Base-by-base conservation (phyloP, 1,140 invertebrate species). In the Papilio machaon region DNA sequence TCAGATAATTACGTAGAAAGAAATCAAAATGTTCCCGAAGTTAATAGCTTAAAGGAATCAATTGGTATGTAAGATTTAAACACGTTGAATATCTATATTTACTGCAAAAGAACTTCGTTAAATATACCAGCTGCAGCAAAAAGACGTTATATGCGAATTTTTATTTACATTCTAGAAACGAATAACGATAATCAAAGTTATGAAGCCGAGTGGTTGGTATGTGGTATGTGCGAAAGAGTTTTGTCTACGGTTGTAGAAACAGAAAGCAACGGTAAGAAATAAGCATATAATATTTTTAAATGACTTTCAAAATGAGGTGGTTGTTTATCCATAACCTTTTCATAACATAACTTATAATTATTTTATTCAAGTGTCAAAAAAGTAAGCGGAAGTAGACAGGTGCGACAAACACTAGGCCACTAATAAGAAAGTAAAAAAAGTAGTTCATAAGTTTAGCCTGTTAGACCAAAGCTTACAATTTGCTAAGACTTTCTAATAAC, bases 121-220 rank as follows among this genome's bases (percentile, higher is more conserved):
- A 73, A 17, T 43, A 9, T 23, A 46, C 9, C 10, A 19, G 43
- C 10, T 75, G 6, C 5, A 49, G 7, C 4, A 35, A 2, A 64
- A 23, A 11, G 9, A 30, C 11, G 10, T 64, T 15, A 30, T n/a
- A 58, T n/a, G 2, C 13, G 11, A 4, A 1, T 64, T 11, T 5
- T 35, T 35, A 15, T 35, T 81, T 67, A 73, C 23, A 64, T 86
- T 83, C 52, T 86, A 86, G 84, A 84, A 46, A 64, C 74, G 2
- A 81, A 11, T 23, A 79, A 83, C 35, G 84, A 70, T 58, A 84
- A 79, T 78, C 80, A 83, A 58, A 85, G 88, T 82, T 90, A 88
- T 67, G 91, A 91, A 79, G 87, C 89, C 8, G 91, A 92, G 35
- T 94, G 92, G 92, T 85, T 93, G 0, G 88, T 94, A 2, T 94